Base-by-base conservation (phyloP, 2,113 vertebrate species). In the Morphnarchus princeps region DNA sequence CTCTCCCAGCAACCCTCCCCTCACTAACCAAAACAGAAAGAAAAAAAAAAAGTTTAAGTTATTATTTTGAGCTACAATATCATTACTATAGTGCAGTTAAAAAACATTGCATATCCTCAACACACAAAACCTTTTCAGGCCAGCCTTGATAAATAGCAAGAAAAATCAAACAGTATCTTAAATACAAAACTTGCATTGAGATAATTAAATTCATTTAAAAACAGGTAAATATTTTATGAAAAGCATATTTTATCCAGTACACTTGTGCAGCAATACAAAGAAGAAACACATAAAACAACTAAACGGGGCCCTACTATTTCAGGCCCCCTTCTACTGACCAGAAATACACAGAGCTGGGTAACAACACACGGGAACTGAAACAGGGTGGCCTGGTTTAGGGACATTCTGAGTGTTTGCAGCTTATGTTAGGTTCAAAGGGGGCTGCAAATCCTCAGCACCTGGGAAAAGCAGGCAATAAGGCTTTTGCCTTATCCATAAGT, bases 141-240 rank as follows among this genome's bases (percentile, higher is more conserved):
- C 98, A 98, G 97, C 96, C 98, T 98, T 96, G 94, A 98, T 98
- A 98, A 98, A 98, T 84, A 98, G 96, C 96, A 97, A 97, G 97
- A 98, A 98, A 98, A 98, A 98, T 97, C 97, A 93, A 96, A 97
- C 91, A 98, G 95, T 91, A 92, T 94, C 94, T 97, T 98, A 98
- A 98, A 98, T 98, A 98, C 77, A 98, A 98, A 98, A 98, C 91
- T 98, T 98, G 98, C 98, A 98, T 98, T 98, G 98, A 98, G 97
- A 98, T 97, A 98, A 98, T 98, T 98, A 98, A 97, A 98, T 97
- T 98, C 97, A 96, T 98, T 97, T 98, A 97, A 98, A 98, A 98
- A 98, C 94, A 97, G 95, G 97, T 97, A 96, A 97, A 96, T 98
- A 98, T 87, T 98, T 97, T 96, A 98, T 96, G 90, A 94, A 98